Evolutionary conservation across 2,888 invertebrate genomes (phyloP).

Genomic region (Heliconius erato): DNA sequence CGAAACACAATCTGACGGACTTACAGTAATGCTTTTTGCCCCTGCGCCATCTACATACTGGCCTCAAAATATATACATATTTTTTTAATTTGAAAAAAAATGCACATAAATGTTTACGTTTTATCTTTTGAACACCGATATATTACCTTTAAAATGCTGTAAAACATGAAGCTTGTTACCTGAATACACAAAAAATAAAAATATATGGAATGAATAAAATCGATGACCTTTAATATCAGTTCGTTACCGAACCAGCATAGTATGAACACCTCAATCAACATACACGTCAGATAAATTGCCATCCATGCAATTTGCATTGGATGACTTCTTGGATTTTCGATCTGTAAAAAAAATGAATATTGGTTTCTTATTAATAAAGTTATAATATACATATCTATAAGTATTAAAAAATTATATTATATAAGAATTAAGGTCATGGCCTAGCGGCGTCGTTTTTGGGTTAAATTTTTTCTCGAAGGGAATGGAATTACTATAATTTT

Average conservation of each 20-base stretch:
- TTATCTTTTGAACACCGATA: slow-evolving; percentile 16
- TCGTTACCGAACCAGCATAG: slow-evolving; percentile 83
- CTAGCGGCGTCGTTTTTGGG: background rate
- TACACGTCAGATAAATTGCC: slow-evolving; percentile 81
- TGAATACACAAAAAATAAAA: slow-evolving; percentile 35
- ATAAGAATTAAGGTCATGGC: too few relatives aligned
- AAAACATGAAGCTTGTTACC: slow-evolving; percentile 37
- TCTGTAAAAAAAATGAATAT: slow-evolving; percentile 60
- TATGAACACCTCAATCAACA: slow-evolving; percentile 83
- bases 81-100: background rate
- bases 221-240: slow-evolving; percentile 78
- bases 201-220: slow-evolving; percentile 33
- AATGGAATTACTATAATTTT: background rate
- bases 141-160: slow-evolving; percentile 12
- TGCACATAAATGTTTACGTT: background rate
- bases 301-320: slow-evolving; percentile 83
- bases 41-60: background rate
- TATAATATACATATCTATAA: background rate
- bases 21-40: background rate
- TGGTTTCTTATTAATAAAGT: background rate
- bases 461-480: background rate
- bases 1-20: background rate
- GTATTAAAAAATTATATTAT: background rate
- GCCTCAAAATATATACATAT: background rate
- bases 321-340: slow-evolving; percentile 79